Evolutionary conservation across 2,797 vertebrate genomes (phyloP), one percentile per base, ranked within the genome.

Genomic region (Spondyliosoma cantharus): DNA sequence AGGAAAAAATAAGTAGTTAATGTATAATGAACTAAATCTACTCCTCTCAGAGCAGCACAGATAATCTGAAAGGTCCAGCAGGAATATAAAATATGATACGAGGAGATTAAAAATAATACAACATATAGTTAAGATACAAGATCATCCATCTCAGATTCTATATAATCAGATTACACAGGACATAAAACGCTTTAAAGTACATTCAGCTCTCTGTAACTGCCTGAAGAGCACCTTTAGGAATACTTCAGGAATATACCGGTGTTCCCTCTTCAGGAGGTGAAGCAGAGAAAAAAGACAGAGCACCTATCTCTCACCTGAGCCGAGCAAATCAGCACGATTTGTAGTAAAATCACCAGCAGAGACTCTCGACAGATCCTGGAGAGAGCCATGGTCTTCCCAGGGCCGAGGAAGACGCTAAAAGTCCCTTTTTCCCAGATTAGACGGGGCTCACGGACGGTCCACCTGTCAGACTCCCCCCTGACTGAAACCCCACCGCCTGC

Each of bases 291-390:
- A 32, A 24, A 65, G 19, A 62, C n/a, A 0, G 22, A 72, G 6
- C 8, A 20, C 1, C 19, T 2, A 8, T 87, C 37, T 95, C 95
- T 96, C 95, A 99, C 97, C 96, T 99, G 97, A 90, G 97, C 96
- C 0, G 93, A 92, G 80, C 95, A 96, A 78, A 97, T 90, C 78
- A 96, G 93, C 69, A 96, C 74, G 5, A 91, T 88, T 49, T 97
- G 96, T 63, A 98, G 90, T 29, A 97, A 90, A 88, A 97, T 79
- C 64, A 92, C 91, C 83, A 93, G 80, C 53, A 95, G 73, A 19
- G 92, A 80, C 69, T 82, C 64, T 50, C 63, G 82, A 73, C 64
- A 79, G 85, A 66, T 87, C 81, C 85, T 43, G 27, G 84, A 68
- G 69, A 76, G 83, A 86, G 93, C 92, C 97, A 97, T 97, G 88